Evolutionary conservation across 1,140 invertebrate genomes (phyloP).

Genomic region (Plectrocnemia conspersa): DNA sequence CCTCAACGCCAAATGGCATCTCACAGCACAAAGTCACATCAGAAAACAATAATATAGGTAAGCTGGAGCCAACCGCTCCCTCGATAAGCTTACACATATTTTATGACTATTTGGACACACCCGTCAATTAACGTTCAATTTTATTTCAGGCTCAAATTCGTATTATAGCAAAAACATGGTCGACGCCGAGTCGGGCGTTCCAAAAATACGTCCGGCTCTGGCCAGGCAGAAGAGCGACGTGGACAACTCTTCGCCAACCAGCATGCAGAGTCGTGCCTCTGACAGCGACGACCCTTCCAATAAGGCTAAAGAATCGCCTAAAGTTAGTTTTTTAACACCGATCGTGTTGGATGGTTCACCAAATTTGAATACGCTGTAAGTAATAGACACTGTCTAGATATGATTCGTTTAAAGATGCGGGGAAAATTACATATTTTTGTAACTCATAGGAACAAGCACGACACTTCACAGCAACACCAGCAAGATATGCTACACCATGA

Average conservation of each 20-base stretch:
- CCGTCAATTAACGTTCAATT: background rate
- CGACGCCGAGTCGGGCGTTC: background rate
- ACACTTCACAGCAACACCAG: background rate
- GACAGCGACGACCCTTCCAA: background rate
- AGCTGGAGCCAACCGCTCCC: background rate
- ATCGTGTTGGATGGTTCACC: constrained; percentile 12
- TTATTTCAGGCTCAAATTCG: constrained; percentile 7
- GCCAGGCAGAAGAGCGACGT: background rate
- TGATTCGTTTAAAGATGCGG: background rate
- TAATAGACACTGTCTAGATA: no score
- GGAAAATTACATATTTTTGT: background rate
- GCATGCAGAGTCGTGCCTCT: background rate
- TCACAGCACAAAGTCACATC: constrained; percentile 19
- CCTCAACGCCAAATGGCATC: background rate
- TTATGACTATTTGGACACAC: background rate
- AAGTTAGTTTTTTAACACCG: constrained; percentile 22
- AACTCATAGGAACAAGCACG: no score
- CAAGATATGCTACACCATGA: constrained; percentile 15
- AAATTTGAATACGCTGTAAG: background rate
- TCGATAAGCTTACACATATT: background rate
- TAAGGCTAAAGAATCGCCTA: no score
- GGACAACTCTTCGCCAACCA: background rate
- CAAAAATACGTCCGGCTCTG: background rate
- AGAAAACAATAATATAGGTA: constrained; percentile 23
- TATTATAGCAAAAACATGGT: constrained; percentile 1